phyloP scores from a whole-genome alignment of 1,140 invertebrate genomes.

The Drosophila nigromelanica region DNA sequence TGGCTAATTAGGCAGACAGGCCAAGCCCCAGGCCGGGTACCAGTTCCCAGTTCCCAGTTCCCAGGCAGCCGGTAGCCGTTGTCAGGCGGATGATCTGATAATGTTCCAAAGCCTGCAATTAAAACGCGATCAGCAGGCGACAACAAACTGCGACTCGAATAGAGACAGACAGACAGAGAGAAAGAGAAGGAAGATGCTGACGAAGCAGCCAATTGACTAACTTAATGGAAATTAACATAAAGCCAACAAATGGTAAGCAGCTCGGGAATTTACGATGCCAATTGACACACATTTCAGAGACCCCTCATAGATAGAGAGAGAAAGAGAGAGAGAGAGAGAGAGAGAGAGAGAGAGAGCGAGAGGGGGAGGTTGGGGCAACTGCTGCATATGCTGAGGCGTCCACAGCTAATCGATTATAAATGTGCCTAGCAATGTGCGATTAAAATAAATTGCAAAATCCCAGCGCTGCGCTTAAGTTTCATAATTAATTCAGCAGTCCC shows the following conservation, averaged over 20 bases:
- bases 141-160: conserved; percentile 19
- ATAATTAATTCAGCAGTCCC: conserved; percentile 77
- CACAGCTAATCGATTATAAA: conserved; percentile 77
- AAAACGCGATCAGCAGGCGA: conserved; percentile 70
- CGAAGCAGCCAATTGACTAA: conserved; percentile 31
- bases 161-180: neutral
- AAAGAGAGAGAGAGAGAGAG: neutral
- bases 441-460: conserved; percentile 81
- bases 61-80: conserved; percentile 38
- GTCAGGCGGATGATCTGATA: conserved; percentile 33
- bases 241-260: conserved; percentile 36
- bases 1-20: conserved; percentile 56
- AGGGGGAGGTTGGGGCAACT: conserved; percentile 19
- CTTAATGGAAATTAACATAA: conserved; percentile 56
- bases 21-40: neutral
- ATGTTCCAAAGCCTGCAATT: conserved; percentile 60
- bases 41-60: conserved; percentile 7
- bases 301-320: conserved; percentile 3
- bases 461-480: conserved; percentile 71
- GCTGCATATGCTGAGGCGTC: conserved; percentile 35
- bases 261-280: conserved; percentile 24
- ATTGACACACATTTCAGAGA: conserved; percentile 66
- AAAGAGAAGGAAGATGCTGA: neutral
- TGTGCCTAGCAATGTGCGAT: conserved; percentile 77
- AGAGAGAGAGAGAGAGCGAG: conserved; percentile 9